Percentiles rank a stretch among this genome's conserved stretches.
These are phyloP conservation scores for Caenorhabditis sp. DNA, from an alignment of 2,888 invertebrate species.

Conservation along the genomic window DNA sequence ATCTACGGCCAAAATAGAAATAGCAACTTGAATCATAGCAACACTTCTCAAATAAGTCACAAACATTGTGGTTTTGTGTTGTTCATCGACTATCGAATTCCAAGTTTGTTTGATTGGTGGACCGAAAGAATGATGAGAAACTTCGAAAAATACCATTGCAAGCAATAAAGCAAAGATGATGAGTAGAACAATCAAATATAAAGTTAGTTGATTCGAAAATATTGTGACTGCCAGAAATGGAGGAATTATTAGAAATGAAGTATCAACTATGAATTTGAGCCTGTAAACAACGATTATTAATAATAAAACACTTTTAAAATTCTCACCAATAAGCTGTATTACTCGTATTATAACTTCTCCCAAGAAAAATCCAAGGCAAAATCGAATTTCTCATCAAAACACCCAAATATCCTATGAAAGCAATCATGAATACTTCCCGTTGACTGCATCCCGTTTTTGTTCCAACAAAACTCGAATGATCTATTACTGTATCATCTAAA, in stretches of 20 bases:
- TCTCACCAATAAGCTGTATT: constrained; percentile 19
- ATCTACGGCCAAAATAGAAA: constrained; percentile 92
- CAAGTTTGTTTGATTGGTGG: constrained; percentile 19
- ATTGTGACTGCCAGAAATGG: constrained; percentile 45
- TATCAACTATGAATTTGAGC: constrained; percentile 59
- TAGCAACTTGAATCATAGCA: constrained; percentile 77
- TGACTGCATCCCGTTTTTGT: constrained; percentile 44
- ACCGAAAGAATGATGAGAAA: not conserved
- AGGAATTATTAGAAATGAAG: constrained; percentile 53
- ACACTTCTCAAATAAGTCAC: constrained; percentile 53
- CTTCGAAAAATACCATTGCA: constrained; percentile 23
- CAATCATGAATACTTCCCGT: constrained; percentile 32
- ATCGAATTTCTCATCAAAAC: constrained; percentile 54
- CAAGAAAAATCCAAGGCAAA: constrained; percentile 61
- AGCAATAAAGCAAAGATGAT: constrained; percentile 16
- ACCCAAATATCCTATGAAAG: constrained; percentile 26
- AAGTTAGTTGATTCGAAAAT: constrained; percentile 28
- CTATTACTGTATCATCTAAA: not conserved
- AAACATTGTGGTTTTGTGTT: constrained; percentile 55
- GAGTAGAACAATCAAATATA: constrained; percentile 19
- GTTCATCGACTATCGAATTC: constrained; percentile 51
- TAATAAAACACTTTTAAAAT: not conserved
- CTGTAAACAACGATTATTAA: constrained; percentile 41
- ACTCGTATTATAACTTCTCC: constrained; percentile 35
- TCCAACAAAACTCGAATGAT: constrained; percentile 41